Evolutionary conservation across 2,797 vertebrate genomes (phyloP).

Genomic region (Poeciliopsis gracilis): DNA sequence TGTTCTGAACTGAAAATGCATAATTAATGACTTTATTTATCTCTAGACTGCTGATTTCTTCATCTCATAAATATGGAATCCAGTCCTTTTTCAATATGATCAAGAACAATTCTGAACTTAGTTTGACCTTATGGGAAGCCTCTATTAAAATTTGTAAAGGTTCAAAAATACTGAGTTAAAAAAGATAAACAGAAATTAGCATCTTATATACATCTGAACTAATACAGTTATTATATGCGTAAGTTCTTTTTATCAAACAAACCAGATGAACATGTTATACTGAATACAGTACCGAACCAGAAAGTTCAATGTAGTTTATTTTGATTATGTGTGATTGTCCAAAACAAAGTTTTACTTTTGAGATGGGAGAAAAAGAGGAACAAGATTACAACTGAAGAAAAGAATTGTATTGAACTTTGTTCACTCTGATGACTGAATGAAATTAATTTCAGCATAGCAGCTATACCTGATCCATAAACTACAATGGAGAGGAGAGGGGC

Average conservation of each 20-base stretch:
- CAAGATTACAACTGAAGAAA: neutral
- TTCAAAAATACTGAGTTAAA: neutral
- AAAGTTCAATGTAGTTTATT: neutral
- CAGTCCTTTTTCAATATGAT: neutral
- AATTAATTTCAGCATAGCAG: neutral
- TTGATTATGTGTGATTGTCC: neutral
- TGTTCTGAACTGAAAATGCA: neutral
- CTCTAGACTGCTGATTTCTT: constrained; percentile 2
- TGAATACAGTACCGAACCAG: neutral
- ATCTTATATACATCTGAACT: neutral
- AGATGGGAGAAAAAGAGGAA: neutral
- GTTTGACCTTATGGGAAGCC: constrained; percentile 35
- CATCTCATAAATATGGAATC: constrained; percentile 2
- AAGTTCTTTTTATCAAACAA: neutral
- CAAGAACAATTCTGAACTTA: neutral
- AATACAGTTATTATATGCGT: neutral
- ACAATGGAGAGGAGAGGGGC: neutral
- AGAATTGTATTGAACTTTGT: neutral
- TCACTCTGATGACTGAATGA: neutral
- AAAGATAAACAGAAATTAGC: neutral
- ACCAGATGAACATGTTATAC: neutral
- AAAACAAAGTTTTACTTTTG: neutral
- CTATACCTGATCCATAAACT: neutral
- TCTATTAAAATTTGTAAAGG: constrained; percentile 4
- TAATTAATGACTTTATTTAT: neutral